Percentiles rank a stretch among this genome's conserved stretches.
These are phyloP conservation scores for Drosophila hamatofila DNA, from an alignment of 2,888 invertebrate genomes.

Conservation along the genomic window DNA sequence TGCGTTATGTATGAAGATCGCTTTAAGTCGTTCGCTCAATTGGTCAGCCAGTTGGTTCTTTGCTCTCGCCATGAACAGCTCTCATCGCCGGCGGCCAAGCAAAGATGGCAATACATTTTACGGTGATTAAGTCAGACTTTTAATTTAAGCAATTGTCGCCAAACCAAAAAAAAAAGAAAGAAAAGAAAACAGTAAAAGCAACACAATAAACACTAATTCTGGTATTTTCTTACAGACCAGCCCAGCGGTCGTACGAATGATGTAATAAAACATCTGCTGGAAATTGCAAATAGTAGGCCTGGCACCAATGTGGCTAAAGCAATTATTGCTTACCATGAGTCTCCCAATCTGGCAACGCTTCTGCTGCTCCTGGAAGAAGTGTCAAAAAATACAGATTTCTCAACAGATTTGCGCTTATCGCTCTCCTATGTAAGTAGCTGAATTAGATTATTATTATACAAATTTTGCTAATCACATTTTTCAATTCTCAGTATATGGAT, in stretches of 20 bases:
- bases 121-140: conserved; percentile 71
- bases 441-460: neutral
- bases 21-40: conserved; percentile 5
- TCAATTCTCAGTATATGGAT: conserved; percentile 73
- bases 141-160: conserved; percentile 6
- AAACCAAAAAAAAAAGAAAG: neutral
- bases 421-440: conserved; percentile 76
- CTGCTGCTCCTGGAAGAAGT: conserved; percentile 79
- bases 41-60: conserved; percentile 39
- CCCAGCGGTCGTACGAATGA: conserved; percentile 11
- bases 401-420: conserved; percentile 78
- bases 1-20: conserved; percentile 31
- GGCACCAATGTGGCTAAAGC: conserved; percentile 78
- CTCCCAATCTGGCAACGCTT: conserved; percentile 67
- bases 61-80: conserved; percentile 39
- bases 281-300: conserved; percentile 71
- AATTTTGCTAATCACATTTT: neutral
- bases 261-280: conserved; percentile 48
- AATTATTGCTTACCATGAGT: conserved; percentile 69
- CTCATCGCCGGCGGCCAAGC: conserved; percentile 26
- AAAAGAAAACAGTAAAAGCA: neutral
- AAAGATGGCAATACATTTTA: conserved; percentile 17
- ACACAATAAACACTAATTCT: conserved; percentile 18
- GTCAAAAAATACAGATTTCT: conserved; percentile 79
- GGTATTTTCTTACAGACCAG: conserved; percentile 29